Conservation (phyloP, 2,888 invertebrate species). For the Scotopteryx bipunctaria region DNA sequence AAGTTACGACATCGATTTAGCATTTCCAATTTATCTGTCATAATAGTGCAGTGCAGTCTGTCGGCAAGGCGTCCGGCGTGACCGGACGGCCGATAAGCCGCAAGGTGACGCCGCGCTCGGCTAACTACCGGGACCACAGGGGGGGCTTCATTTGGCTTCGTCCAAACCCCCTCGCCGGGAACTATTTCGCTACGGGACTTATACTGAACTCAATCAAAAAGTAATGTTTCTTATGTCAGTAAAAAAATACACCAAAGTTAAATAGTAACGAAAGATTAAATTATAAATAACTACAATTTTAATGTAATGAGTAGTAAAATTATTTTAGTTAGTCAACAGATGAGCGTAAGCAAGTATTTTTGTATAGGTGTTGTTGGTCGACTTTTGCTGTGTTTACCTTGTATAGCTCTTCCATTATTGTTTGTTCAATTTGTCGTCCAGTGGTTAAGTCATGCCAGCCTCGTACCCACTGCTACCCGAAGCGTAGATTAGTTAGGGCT, state of each 20-base stretch:
- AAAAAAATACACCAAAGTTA: too few relatives aligned
- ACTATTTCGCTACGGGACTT: constrained; percentile 15
- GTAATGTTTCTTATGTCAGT: neutral
- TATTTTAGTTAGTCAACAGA: too few relatives aligned
- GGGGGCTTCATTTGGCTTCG: constrained; percentile 52
- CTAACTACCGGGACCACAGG: constrained; percentile 56
- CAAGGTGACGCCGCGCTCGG: constrained; percentile 61
- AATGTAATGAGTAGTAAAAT: too few relatives aligned
- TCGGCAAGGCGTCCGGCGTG: constrained; percentile 47
- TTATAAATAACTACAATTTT: too few relatives aligned
- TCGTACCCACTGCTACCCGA: constrained; percentile 45
- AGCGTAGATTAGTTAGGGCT: constrained; percentile 56
- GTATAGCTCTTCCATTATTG: neutral
- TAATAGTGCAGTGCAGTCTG: constrained; percentile 39
- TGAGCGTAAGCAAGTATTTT: too few relatives aligned
- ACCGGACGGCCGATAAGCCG: constrained; percentile 68
- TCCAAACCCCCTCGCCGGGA: constrained; percentile 40
- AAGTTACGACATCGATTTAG: constrained; percentile 42
- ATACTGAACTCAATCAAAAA: neutral
- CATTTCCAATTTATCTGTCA: constrained; percentile 40
- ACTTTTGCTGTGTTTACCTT: too few relatives aligned
- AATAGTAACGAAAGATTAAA: too few relatives aligned
- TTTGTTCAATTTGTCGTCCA: constrained; percentile 8
- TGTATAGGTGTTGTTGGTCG: too few relatives aligned
- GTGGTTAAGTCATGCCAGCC: constrained; percentile 6